Evolutionary conservation across 92 coral and sea anemone genomes (phyloP).

Genomic region (Phymanthus crucifer): DNA sequence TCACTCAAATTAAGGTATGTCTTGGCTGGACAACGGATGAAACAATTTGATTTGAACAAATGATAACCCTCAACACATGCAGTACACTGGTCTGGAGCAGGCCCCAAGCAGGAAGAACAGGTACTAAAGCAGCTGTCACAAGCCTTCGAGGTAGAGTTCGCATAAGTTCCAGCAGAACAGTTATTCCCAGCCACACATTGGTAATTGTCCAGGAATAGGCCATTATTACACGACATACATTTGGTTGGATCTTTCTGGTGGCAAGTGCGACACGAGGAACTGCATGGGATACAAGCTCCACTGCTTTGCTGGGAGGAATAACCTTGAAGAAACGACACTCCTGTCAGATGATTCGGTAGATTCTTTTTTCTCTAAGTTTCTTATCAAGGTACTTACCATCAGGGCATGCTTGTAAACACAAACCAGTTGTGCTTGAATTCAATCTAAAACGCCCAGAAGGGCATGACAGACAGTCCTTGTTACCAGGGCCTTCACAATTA

Average conservation of each 20-base stretch:
- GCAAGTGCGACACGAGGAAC: constrained; percentile 64
- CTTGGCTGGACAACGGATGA: constrained; percentile 65
- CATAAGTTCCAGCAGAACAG: constrained; percentile 66
- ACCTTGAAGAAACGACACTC: constrained; percentile 42
- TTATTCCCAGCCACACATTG: constrained; percentile 57
- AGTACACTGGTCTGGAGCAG: constrained; percentile 55
- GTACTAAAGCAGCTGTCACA: constrained; percentile 67
- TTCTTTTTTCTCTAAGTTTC: too few species aligned
- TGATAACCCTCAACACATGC: constrained; percentile 67
- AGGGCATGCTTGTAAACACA: constrained; percentile 74
- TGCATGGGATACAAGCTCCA: constrained; percentile 70
- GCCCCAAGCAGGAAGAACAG: constrained; percentile 66
- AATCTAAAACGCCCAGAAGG: constrained; percentile 61
- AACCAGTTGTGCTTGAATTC: constrained; percentile 48
- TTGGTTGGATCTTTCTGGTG: constrained; percentile 61
- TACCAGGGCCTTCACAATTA: constrained; percentile 64
- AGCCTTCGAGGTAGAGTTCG: constrained; percentile 41
- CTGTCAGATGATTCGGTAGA: too few species aligned
- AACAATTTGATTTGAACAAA: constrained; percentile 59
- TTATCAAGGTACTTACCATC: constrained; percentile 71
- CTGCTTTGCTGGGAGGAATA: constrained; percentile 65
- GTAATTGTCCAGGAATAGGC: constrained; percentile 54
- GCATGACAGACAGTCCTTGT: constrained; percentile 72
- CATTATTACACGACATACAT: constrained; percentile 67
- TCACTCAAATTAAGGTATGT: constrained; percentile 48